Base-by-base conservation (phyloP, 2,888 invertebrate species). In the Torymus texanus region DNA sequence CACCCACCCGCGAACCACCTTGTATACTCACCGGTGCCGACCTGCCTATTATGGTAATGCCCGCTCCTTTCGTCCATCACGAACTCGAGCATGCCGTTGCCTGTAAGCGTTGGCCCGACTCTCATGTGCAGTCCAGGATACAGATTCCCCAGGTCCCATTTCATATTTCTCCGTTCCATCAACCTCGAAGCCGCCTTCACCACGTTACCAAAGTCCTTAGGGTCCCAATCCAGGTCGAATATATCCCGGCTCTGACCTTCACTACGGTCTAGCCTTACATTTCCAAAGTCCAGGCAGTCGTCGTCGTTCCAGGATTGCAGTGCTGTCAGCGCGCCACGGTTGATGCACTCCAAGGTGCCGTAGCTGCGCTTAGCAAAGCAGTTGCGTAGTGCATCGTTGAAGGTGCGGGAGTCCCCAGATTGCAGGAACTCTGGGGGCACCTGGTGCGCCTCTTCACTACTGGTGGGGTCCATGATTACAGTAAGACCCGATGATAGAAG, bases 61-160 rank as follows among this genome's bases (percentile, higher is more conserved):
- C 70, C 75, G 83, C 93, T 68, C 91, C 87, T 87, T 77, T 90
- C 89, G 75, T 95, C 95, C 87, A 96, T 90, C 0, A 93, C 93
- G 85, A 96, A 96, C 85, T 96, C 95, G 55, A 96, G 91, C 51
- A 95, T 90, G 66, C 96, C 95, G 82, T 94, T 94, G 0, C 94
- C 92, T 0, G 80, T 77, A 1, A 94, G 90, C 58, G 94, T 94
- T 58, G 96, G 96, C 2, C 95, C 94, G 67, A 96, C 93, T 82
- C 93, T 92, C 92, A 96, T 93, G 77, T 93, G 92, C 13, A 96
- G 88, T 0, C 96, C 96, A 0, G 96, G 96, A 88, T 95, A 95
- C 1, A 96, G 81, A 5, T 90, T 91, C 78, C 94, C 93, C 89
- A 96, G 92, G 81, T 95, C 95, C 95, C 95, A 96, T 84, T 93